Evolutionary conservation across 2,888 invertebrate species (phyloP).

Genomic region (Pterostichus madidus): DNA sequence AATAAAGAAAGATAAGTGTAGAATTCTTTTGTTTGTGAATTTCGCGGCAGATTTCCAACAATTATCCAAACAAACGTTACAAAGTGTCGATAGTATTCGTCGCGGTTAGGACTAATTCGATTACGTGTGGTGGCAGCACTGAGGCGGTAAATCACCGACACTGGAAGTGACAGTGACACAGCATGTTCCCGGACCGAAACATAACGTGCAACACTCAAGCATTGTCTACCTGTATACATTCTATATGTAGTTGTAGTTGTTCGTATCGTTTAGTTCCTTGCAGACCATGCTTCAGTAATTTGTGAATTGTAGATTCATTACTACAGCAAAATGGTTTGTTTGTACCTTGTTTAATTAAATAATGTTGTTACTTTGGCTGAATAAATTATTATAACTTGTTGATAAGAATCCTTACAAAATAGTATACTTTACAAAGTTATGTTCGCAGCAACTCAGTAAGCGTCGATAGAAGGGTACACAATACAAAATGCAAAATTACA

Average conservation of each 20-base stretch:
- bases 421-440: too few species aligned
- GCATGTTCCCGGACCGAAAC: constrained; percentile 47
- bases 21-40: background rate
- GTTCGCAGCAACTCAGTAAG: too few species aligned
- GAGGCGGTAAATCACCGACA: constrained; percentile 64
- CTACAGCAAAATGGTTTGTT: background rate
- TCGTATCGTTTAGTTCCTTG: background rate
- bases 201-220: constrained; percentile 23
- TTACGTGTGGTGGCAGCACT: constrained; percentile 62
- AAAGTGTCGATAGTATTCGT: constrained; percentile 18
- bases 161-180: constrained; percentile 58
- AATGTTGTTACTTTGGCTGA: too few species aligned
- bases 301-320: constrained; percentile 38
- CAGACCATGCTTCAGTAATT: constrained; percentile 15
- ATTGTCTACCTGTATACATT: constrained; percentile 13
- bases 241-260: background rate
- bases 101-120: constrained; percentile 61
- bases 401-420: too few species aligned
- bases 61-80: constrained; percentile 56
- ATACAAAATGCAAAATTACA: too few species aligned
- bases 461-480: too few species aligned
- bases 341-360: background rate
- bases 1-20: too few species aligned
- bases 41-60: constrained; percentile 33
- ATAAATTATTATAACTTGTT: too few species aligned